Evolutionary conservation across 2,888 invertebrate genomes (phyloP).

Genomic region (Ectropis crepuscularia): DNA sequence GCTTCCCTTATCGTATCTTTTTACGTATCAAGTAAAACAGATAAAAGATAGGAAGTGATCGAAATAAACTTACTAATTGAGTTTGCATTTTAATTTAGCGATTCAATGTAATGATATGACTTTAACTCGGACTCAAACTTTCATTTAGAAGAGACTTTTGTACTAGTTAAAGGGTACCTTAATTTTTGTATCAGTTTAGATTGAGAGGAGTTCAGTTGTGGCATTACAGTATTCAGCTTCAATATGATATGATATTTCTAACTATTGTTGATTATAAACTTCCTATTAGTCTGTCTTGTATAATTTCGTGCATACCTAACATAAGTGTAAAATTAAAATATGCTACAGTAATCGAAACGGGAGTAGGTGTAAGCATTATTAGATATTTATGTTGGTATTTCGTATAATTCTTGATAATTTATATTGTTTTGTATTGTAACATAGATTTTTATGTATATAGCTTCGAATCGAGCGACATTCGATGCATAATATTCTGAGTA

Average conservation of each 20-base stretch:
- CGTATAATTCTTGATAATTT: slow-evolving; percentile 43
- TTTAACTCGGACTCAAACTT: background rate
- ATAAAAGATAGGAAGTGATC: slow-evolving; percentile 4
- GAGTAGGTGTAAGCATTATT: slow-evolving; percentile 27
- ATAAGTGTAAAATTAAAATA: slow-evolving; percentile 29
- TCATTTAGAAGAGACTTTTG: background rate
- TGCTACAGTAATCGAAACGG: slow-evolving; percentile 26
- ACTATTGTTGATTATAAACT: slow-evolving; percentile 44
- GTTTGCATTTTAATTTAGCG: no score
- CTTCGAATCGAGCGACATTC: slow-evolving; percentile 31
- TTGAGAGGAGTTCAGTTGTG: slow-evolving; percentile 19
- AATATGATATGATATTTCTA: slow-evolving; percentile 35
- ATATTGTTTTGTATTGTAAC: slow-evolving; percentile 49
- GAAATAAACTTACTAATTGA: background rate
- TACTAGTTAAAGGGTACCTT: background rate
- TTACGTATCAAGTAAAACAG: slow-evolving; percentile 9
- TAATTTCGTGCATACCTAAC: slow-evolving; percentile 33
- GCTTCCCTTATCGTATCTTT: slow-evolving; percentile 10
- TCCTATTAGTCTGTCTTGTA: slow-evolving; percentile 43
- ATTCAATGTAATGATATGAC: slow-evolving; percentile 17
- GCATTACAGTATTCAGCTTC: slow-evolving; percentile 29
- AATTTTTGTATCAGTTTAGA: background rate
- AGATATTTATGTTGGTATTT: slow-evolving; percentile 39
- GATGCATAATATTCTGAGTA: slow-evolving; percentile 28
- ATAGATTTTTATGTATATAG: slow-evolving; percentile 45